These are phyloP conservation scores for Rhagoletis pomonella DNA, from an alignment of 1,140 invertebrate genomes.

Conservation along the genomic window DNA sequence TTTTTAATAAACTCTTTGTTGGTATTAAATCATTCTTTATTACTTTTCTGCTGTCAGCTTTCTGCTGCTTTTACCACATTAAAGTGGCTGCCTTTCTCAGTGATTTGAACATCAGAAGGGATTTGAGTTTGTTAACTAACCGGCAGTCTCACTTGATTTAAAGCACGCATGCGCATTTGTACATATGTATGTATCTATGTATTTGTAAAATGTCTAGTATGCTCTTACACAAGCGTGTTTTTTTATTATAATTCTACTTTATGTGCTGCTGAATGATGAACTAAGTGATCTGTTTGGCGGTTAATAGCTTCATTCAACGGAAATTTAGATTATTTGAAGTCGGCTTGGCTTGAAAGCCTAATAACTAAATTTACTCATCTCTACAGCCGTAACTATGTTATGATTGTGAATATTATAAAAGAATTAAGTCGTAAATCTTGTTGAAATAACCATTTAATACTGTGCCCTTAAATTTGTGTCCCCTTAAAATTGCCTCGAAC, in stretches of 20 bases:
- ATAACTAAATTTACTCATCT: constrained; percentile 49
- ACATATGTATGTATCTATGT: no score
- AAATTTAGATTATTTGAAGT: constrained; percentile 18
- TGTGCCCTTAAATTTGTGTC: background rate
- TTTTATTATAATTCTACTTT: constrained; percentile 8
- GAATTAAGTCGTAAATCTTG: constrained; percentile 38
- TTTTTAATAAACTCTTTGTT: background rate
- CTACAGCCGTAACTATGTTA: background rate
- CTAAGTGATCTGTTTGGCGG: constrained; percentile 14
- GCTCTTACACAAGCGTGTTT: background rate
- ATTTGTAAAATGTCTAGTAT: background rate
- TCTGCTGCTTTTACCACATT: background rate
- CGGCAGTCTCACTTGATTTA: background rate
- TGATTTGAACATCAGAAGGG: background rate
- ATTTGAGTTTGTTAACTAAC: background rate
- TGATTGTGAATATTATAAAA: background rate
- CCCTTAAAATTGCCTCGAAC: background rate
- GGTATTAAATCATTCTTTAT: constrained; percentile 47
- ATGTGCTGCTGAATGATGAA: background rate
- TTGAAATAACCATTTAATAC: background rate
- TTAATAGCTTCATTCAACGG: constrained; percentile 10
- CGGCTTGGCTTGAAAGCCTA: background rate
- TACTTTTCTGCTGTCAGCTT: constrained; percentile 11
- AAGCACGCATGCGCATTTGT: background rate
- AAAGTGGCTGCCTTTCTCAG: background rate